A percentile compares a stretch with the other conserved stretches of the same genome.
phyloP scores from a whole-genome alignment of 2,888 invertebrate genomes.

The Lycophotia porphyrea region DNA sequence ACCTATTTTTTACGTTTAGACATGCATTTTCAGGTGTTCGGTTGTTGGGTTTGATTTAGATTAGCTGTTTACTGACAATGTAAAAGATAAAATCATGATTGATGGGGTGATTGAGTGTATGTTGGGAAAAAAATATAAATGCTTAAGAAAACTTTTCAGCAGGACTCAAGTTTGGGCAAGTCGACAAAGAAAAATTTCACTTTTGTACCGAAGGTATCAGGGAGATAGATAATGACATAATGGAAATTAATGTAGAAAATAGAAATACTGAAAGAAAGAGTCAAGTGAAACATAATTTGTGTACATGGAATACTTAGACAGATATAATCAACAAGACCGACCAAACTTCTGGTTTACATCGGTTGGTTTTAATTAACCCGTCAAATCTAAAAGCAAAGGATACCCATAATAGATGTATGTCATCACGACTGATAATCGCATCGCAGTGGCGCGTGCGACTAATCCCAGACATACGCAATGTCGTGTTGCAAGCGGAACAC shows the following conservation, averaged over 20 bases:
- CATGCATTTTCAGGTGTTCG: conserved; percentile 27
- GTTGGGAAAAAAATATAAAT: too few relatives aligned
- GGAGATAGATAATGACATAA: not conserved
- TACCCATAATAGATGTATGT: conserved; percentile 53
- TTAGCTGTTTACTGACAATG: not conserved
- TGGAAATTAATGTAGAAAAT: not conserved
- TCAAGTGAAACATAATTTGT: not conserved
- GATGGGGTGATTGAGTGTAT: not conserved
- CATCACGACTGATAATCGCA: conserved; percentile 63
- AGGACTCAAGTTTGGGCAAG: not conserved
- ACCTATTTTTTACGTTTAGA: conserved; percentile 40
- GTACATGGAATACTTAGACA: not conserved
- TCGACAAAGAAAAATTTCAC: not conserved
- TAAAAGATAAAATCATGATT: conserved; percentile 11
- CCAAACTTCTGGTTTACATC: not conserved
- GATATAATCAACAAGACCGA: not conserved
- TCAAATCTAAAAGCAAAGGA: conserved; percentile 18
- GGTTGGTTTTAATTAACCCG: not conserved
- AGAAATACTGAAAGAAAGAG: not conserved
- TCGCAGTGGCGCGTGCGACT: conserved; percentile 69
- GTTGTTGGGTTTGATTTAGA: conserved; percentile 3
- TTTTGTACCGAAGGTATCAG: not conserved
- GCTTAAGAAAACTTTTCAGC: not conserved
- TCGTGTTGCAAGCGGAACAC: conserved; percentile 70
- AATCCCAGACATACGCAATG: conserved; percentile 65